Evolutionary conservation across 2,888 invertebrate species (phyloP).

Genomic region (Artemia sinica): DNA sequence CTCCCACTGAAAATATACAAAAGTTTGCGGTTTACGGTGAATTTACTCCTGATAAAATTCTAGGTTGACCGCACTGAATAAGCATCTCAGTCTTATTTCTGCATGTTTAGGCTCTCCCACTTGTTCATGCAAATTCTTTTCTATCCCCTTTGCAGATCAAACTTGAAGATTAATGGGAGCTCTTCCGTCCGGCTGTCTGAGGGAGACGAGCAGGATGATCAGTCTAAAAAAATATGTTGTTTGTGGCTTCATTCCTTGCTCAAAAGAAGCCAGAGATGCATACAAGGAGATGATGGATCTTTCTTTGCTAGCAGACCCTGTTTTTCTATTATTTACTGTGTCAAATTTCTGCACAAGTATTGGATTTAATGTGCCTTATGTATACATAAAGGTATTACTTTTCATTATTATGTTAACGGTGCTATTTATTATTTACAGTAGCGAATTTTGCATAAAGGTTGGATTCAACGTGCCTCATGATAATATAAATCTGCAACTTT

Average conservation of each 20-base stretch:
- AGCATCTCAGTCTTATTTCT: too few relatives aligned
- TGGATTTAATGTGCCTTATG: conserved; percentile 83
- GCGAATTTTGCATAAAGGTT: too few relatives aligned
- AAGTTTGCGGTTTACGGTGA: too few relatives aligned
- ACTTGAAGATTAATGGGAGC: conserved; percentile 30
- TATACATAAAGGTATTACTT: conserved; percentile 48
- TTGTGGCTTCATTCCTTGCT: conserved; percentile 39
- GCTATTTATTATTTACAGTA: too few relatives aligned
- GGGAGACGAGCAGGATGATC: conserved; percentile 22
- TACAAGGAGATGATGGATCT: conserved; percentile 68
- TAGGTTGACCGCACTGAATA: too few relatives aligned
- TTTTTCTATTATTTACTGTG: conserved; percentile 72
- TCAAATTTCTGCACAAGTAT: conserved; percentile 91
- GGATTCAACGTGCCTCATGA: too few relatives aligned
- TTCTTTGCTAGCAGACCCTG: conserved; percentile 57
- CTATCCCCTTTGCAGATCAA: conserved; percentile 24
- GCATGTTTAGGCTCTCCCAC: too few relatives aligned
- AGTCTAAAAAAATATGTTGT: conserved; percentile 21
- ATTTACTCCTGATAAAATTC: too few relatives aligned
- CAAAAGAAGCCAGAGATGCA: conserved; percentile 50
- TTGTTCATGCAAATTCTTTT: too few relatives aligned
- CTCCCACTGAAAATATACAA: too few relatives aligned
- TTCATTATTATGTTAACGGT: too few relatives aligned
- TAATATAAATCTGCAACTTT: too few relatives aligned
- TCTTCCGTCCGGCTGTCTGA: conserved; percentile 30